Percentiles rank a stretch among this genome's conserved stretches.
Evolutionary conservation across 53 echinoderm and acorn worm species (phyloP).

Genomic region (Henricia sp.): DNA sequence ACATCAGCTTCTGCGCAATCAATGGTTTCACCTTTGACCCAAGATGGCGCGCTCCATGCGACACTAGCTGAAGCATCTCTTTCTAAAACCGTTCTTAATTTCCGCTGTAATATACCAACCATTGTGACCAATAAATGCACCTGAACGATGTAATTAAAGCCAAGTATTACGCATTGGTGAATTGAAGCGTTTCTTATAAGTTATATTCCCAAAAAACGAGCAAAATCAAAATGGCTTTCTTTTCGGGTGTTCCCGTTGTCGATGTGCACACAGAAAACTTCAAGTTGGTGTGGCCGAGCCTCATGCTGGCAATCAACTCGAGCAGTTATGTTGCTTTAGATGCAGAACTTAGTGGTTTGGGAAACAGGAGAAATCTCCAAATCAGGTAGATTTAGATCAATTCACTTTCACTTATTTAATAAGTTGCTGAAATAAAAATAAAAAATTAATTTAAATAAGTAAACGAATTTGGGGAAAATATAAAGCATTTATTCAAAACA

Average conservation of each 20-base stretch:
- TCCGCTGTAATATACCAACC: background rate
- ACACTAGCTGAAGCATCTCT: background rate
- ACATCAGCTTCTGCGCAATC: constrained; percentile 27
- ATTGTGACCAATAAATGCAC: background rate
- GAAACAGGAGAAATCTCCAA: constrained; percentile 79
- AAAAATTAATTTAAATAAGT: background rate
- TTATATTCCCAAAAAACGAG: background rate
- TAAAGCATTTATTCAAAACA: background rate
- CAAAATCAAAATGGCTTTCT: constrained; percentile 52
- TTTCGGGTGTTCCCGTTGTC: constrained; percentile 83
- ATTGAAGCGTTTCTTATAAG: background rate
- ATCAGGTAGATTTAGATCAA: constrained; percentile 63
- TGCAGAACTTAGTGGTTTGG: constrained; percentile 91
- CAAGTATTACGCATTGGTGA: background rate
- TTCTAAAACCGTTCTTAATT: background rate
- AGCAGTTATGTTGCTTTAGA: constrained; percentile 82
- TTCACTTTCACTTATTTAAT: background rate
- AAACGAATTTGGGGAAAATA: background rate
- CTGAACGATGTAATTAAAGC: background rate
- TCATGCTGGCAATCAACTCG: constrained; percentile 77
- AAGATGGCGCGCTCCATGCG: constrained; percentile 45
- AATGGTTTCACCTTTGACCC: constrained; percentile 25
- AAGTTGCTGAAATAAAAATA: too few relatives aligned
- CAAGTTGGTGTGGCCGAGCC: constrained; percentile 81
- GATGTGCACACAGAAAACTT: constrained; percentile 90